Base-by-base conservation (phyloP, 2,797 vertebrate genomes). In the Uromys caudimaculatus region DNA sequence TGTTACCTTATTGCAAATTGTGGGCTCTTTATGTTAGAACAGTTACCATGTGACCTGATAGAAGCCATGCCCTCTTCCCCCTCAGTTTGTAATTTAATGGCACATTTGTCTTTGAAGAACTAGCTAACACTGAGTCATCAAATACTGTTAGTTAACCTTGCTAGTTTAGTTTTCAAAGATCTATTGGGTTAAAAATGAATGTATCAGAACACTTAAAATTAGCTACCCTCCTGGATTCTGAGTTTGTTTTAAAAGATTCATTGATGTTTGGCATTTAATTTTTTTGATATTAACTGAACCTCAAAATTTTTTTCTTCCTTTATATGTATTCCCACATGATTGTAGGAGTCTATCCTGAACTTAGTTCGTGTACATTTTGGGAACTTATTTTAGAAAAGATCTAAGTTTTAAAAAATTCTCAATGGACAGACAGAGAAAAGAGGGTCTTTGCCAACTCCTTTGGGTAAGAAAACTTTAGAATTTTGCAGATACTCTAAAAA, bases 391-490 rank as follows among this genome's bases (percentile, higher is more conserved):
- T 98, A 98, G 97, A 96, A 98, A 97, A 97, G 93, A 97, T 96
- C 95, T 97, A 97, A 97, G 92, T 96, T 97, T 97, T 96, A 97
- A 96, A 85, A 97, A 97, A 97, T 97, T 97, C 97, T 97, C 94
- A 97, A 95, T 97, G 95, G 94, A 97, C 96, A 97, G 97, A 96
- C 93, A 97, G 95, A 97, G 97, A 97, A 97, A 97, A 97, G 96
- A 97, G 97, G 95, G 96, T 97, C 96, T 97, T 98, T 98, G 95
- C 97, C 97, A 97, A 93, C 97, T 97, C 67, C 97, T 97, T 95
- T 97, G 97, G 97, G 96, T 98, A 98, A 98, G 97, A 97, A 97
- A 97, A 97, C 85, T 97, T 98, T 86, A 96, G 97, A 97, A 95
- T 97, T 97, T 98, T 98, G 97, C 96, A 97, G 96, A 97, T 97